phyloP scores from a whole-genome alignment of 2,888 invertebrate genomes.

The Iselma pallidipennis region DNA sequence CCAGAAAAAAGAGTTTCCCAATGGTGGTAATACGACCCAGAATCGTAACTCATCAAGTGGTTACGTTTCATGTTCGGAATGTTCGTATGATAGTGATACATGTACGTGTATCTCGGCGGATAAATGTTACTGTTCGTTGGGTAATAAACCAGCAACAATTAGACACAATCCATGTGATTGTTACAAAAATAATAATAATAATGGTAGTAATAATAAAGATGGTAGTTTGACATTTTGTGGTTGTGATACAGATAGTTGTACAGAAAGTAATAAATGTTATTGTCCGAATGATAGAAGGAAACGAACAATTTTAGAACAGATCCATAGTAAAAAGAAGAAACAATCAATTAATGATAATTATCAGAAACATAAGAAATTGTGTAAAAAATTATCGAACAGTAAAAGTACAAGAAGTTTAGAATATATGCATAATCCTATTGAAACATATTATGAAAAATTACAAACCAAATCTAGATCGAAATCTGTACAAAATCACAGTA shows the following conservation, averaged over 20 bases:
- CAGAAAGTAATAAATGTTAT: slow-evolving; percentile 86
- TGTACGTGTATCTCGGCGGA: slow-evolving; percentile 77
- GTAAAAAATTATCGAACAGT: slow-evolving; percentile 52
- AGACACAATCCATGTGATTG: neutral
- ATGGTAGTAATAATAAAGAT: too few species aligned
- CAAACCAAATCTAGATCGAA: neutral
- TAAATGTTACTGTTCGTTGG: slow-evolving; percentile 83
- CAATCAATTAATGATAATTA: slow-evolving; percentile 52
- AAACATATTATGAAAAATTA: slow-evolving; percentile 59
- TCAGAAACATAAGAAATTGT: slow-evolving; percentile 46
- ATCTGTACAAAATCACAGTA: neutral
- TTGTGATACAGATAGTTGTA: slow-evolving; percentile 85
- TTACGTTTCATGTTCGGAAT: slow-evolving; percentile 87
- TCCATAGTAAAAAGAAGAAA: neutral
- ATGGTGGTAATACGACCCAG: slow-evolving; percentile 35
- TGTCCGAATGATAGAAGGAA: slow-evolving; percentile 59
- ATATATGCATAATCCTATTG: slow-evolving; percentile 60
- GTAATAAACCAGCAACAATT: slow-evolving; percentile 56
- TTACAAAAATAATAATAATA: slow-evolving; percentile 26
- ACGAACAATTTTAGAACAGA: slow-evolving; percentile 57
- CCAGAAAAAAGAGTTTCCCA: slow-evolving; percentile 41
- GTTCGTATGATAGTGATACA: slow-evolving; percentile 82
- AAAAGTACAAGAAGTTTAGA: slow-evolving; percentile 58
- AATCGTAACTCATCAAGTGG: slow-evolving; percentile 60
- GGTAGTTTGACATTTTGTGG: slow-evolving; percentile 65